These are phyloP conservation scores for Rhysida immarginata DNA, from an alignment of 1,140 invertebrate genomes.

Conservation along the genomic window DNA sequence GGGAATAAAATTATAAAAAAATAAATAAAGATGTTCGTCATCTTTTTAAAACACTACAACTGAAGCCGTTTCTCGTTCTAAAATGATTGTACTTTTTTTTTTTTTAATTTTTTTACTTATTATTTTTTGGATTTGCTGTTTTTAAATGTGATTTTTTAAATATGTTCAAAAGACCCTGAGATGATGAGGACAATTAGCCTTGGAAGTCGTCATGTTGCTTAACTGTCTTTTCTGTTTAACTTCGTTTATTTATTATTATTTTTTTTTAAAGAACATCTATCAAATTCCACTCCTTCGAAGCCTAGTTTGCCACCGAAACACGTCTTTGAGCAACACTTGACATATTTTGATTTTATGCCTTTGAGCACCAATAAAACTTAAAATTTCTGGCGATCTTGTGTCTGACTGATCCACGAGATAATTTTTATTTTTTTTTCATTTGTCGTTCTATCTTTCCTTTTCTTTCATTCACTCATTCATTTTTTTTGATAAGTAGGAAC, in stretches of 20 bases:
- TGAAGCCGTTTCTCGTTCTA: neutral
- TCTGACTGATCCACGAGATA: neutral
- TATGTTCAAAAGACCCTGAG: conserved; percentile 2
- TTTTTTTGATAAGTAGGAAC: too few species aligned
- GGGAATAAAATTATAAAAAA: neutral
- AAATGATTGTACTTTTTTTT: conserved; percentile 3
- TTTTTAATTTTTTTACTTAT: neutral
- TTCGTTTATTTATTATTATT: neutral
- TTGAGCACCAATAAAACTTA: conserved; percentile 3
- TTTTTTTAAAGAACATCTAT: neutral
- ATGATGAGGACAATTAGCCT: neutral
- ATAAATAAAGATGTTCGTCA: neutral
- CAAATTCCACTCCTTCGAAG: neutral
- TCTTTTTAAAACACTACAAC: neutral
- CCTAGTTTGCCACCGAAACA: neutral
- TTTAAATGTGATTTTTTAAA: too few species aligned
- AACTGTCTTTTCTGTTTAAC: neutral
- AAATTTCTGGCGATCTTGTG: neutral
- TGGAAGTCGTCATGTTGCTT: conserved; percentile 2
- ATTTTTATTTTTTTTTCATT: too few species aligned
- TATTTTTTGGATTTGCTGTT: too few species aligned
- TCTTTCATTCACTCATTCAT: too few species aligned
- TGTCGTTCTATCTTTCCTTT: too few species aligned
- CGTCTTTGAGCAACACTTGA: conserved; percentile 1
- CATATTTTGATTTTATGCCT: conserved; percentile 4